Evolutionary conservation across 2,888 invertebrate species (phyloP).

Genomic region (Reticulitermes lucifugus): DNA sequence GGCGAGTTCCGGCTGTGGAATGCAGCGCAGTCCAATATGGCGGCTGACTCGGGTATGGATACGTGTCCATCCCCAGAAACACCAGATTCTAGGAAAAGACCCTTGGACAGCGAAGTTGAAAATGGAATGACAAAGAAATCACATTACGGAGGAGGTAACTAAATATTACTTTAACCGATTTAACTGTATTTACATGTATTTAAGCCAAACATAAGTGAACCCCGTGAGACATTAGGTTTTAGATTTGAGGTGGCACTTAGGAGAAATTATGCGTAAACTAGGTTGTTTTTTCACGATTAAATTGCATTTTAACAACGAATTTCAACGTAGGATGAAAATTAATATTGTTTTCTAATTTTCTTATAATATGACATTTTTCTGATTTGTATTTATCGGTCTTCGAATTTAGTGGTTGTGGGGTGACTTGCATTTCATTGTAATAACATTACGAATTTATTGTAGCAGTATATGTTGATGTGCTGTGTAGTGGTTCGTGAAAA

Average conservation of each 20-base stretch:
- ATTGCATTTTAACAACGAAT: background rate
- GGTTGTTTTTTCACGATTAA: background rate
- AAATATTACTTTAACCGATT: slow-evolving; percentile 12
- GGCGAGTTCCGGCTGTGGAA: slow-evolving; percentile 42
- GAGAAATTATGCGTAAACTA: background rate
- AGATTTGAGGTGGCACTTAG: slow-evolving; percentile 27
- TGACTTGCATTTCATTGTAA: slow-evolving; percentile 29
- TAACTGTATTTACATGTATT: slow-evolving; percentile 3
- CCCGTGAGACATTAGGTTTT: slow-evolving; percentile 2
- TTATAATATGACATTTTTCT: slow-evolving; percentile 9
- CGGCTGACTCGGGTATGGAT: slow-evolving; percentile 94
- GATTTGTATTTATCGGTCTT: background rate
- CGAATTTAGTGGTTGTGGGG: background rate
- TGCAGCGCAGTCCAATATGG: slow-evolving; percentile 75
- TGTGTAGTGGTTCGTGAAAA: background rate
- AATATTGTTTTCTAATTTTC: background rate
- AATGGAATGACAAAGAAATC: slow-evolving; percentile 91
- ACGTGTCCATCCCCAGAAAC: slow-evolving; percentile 94
- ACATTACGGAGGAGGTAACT: slow-evolving; percentile 88
- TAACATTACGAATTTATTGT: slow-evolving; percentile 7
- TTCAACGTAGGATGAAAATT: background rate
- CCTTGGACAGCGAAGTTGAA: slow-evolving; percentile 87
- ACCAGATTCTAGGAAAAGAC: slow-evolving; percentile 90
- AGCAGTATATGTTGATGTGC: background rate
- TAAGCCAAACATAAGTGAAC: slow-evolving; percentile 48